Evolutionary conservation across 2,113 vertebrate species (phyloP), one percentile per base, ranked within the genome.

Genomic region (Dascyllus trimaculatus): DNA sequence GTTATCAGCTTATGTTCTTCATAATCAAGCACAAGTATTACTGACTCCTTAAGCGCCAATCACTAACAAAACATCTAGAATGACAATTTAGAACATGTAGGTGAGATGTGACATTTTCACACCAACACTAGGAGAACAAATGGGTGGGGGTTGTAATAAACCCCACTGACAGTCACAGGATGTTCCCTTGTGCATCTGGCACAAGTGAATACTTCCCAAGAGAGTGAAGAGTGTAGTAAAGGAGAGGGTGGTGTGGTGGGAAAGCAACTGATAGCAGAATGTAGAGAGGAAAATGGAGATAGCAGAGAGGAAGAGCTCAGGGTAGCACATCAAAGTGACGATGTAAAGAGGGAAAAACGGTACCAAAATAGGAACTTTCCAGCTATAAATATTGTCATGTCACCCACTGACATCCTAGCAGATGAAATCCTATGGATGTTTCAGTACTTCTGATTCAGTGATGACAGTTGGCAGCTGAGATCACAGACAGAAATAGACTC

Each of bases 401-500:
- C 67, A 19, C 35, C 64, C 18, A 4, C 26, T 60, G 67, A 77
- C 66, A 54, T n/a, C 56, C 71, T 65, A 56, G 29, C 53, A 63
- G 62, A 67, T 17, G 26, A 86, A 91, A 88, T 66, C 76, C 59
- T 53, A n/a, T 10, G 73, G 74, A 71, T 52, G 62, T 79, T 88
- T 83, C 74, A 49, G 69, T 15, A 7, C 61, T 71, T 78, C 65
- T 78, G 84, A 76, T 76, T 84, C 75, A 68, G 78, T 22, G 63
- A 81, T 53, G 66, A 48, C 77, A 80, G 76, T 49, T 62, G 75
- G 83, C 86, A 87, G 89, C 87, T 90, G 91, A 90, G 72, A 80
- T 91, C 87, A 88, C 69, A 62, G 77, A 70, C 88, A 63, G 67
- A 77, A 89, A 91, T 87, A 91, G 87, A 85, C 10, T 5, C 53